A percentile compares a stretch with the other conserved stretches of the same genome.
These are phyloP conservation scores for Drosophila greeni DNA, from an alignment of 2,888 invertebrate genomes.

Conservation along the genomic window DNA sequence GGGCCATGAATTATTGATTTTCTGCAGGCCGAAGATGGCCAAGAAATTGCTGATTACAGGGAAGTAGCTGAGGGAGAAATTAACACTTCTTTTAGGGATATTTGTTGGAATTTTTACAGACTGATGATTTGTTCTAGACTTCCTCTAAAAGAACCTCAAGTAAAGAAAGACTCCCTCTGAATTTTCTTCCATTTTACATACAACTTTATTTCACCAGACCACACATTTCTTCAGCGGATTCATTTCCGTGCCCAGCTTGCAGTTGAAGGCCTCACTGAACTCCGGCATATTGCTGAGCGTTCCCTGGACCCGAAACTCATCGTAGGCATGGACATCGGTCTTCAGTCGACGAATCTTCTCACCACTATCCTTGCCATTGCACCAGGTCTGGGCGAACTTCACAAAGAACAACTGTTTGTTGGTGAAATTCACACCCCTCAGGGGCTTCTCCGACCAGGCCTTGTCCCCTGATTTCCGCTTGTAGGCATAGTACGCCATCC, in stretches of 20 bases:
- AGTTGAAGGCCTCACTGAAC: conserved; percentile 89
- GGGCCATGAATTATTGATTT: conserved; percentile 33
- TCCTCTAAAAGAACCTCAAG: neutral
- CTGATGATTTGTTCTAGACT: too few species aligned
- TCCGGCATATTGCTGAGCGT: conserved; percentile 90
- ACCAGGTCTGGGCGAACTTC: conserved; percentile 90
- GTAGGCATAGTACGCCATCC: conserved; percentile 93
- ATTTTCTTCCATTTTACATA: conserved; percentile 5
- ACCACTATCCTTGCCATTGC: conserved; percentile 67
- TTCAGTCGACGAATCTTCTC: conserved; percentile 83
- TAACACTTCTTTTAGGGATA: neutral
- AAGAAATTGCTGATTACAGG: conserved; percentile 2
- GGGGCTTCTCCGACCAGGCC: conserved; percentile 81
- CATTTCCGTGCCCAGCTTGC: conserved; percentile 87
- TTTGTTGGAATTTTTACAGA: neutral
- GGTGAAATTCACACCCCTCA: conserved; percentile 90
- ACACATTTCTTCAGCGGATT: conserved; percentile 92
- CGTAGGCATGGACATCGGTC: conserved; percentile 94
- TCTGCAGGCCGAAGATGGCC: conserved; percentile 5
- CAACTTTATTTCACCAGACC: conserved; percentile 84
- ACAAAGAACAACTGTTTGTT: conserved; percentile 95
- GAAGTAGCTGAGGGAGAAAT: neutral
- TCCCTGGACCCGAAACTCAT: conserved; percentile 91
- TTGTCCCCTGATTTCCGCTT: conserved; percentile 79
- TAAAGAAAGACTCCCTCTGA: neutral